These are phyloP conservation scores for Picathartes gymnocephalus DNA, from an alignment of 2,113 vertebrate genomes.

Conservation along the genomic window DNA sequence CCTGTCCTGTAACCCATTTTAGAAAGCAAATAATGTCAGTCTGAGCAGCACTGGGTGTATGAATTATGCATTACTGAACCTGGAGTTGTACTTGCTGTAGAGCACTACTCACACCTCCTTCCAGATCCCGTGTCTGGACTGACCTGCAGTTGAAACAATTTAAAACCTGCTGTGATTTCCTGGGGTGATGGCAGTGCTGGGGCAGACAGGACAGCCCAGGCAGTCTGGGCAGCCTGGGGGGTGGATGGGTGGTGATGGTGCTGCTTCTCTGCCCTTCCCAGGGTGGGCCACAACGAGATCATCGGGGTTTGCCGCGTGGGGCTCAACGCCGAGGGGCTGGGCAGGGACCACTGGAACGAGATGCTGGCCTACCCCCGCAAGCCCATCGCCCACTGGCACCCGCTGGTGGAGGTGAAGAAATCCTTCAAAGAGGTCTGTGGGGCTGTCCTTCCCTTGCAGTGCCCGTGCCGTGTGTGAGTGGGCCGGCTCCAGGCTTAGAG, in stretches of 20 bases:
- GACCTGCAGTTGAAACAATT: not conserved
- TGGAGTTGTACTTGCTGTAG: not conserved
- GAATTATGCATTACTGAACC: not conserved
- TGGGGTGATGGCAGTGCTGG: not conserved
- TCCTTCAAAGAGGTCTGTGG: conserved; percentile 93
- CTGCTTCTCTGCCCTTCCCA: conserved; percentile 30
- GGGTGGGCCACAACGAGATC: conserved; percentile 97
- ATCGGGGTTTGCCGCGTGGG: conserved; percentile 93
- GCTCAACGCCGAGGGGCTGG: conserved; percentile 86
- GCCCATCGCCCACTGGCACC: conserved; percentile 97
- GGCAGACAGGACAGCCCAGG: accelerated
- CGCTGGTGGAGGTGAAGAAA: conserved; percentile 92
- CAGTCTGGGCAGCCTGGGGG: not conserved
- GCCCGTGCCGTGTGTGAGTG: not conserved
- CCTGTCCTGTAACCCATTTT: not conserved
- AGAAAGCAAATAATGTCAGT: not conserved
- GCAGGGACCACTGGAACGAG: conserved; percentile 98
- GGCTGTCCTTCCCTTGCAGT: not conserved
- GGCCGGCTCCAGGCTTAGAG: conserved; percentile 3
- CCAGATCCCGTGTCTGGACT: not conserved
- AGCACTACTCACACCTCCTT: not conserved
- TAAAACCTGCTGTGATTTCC: not conserved
- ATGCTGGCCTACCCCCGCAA: conserved; percentile 97
- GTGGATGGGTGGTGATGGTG: accelerated
- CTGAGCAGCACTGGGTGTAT: not conserved